Evolutionary conservation across 2,888 invertebrate species (phyloP).

Genomic region (Dimorphilus gyrociliatus): DNA sequence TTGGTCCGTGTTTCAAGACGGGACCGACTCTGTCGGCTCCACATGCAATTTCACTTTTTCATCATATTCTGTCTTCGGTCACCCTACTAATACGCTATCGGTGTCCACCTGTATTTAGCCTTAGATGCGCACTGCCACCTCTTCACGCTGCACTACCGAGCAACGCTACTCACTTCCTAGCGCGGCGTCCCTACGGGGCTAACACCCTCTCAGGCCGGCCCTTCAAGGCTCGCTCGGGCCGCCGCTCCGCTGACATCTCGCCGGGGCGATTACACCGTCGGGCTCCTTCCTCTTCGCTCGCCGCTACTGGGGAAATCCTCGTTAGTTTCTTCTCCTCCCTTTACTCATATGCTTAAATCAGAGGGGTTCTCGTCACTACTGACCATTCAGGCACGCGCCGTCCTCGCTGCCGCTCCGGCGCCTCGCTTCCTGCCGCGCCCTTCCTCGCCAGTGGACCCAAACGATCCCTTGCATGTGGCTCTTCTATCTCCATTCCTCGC

Average conservation of each 20-base stretch:
- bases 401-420: constrained; percentile 3
- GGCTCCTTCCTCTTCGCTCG: constrained; percentile 49
- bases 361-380: neutral
- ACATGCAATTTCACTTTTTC: constrained; percentile 47
- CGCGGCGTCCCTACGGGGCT: constrained; percentile 28
- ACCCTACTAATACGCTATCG: constrained; percentile 52
- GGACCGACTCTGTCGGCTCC: constrained; percentile 45
- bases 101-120: constrained; percentile 49
- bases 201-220: constrained; percentile 35
- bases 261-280: constrained; percentile 24
- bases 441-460: constrained; percentile 48
- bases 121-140: constrained; percentile 45
- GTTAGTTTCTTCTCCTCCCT: constrained; percentile 55
- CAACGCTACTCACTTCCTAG: constrained; percentile 17
- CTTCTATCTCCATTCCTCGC: too few species aligned
- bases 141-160: constrained; percentile 47
- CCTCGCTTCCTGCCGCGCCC: constrained; percentile 43
- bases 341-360: constrained; percentile 52
- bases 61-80: constrained; percentile 52
- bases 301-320: constrained; percentile 49
- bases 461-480: constrained; percentile 45
- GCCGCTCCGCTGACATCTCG: too few species aligned
- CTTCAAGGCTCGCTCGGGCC: too few species aligned
- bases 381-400: neutral
- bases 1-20: constrained; percentile 63